A percentile compares a stretch with the other conserved stretches of the same genome.
Evolutionary conservation across 2,888 invertebrate species (phyloP).

Genomic region (Erebia aethiops): DNA sequence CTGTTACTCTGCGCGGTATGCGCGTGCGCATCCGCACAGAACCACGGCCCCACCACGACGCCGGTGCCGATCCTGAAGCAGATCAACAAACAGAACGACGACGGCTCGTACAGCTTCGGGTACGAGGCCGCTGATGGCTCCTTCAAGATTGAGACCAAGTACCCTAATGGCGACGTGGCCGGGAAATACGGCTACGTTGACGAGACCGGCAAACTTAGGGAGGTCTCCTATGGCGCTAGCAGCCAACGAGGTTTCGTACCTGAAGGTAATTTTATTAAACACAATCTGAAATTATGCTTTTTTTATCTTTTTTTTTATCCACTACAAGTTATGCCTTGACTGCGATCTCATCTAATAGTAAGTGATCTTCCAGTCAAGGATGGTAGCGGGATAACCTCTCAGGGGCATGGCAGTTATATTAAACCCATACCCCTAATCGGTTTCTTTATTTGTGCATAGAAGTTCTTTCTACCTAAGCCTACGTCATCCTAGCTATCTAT

Average conservation of each 20-base stretch:
- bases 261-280: slow-evolving; percentile 76
- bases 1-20: slow-evolving; percentile 44
- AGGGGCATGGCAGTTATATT: too few relatives aligned
- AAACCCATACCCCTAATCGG: too few relatives aligned
- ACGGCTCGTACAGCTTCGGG: slow-evolving; percentile 94
- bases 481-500: too few relatives aligned
- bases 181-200: slow-evolving; percentile 96
- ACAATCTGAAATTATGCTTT: not conserved
- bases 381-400: too few relatives aligned
- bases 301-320: too few relatives aligned
- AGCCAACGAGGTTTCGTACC: slow-evolving; percentile 92
- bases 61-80: slow-evolving; percentile 91
- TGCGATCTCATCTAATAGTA: too few relatives aligned
- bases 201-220: slow-evolving; percentile 87
- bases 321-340: too few relatives aligned
- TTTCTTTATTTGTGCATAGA: too few relatives aligned
- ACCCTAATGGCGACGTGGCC: slow-evolving; percentile 91
- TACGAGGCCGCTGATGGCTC: slow-evolving; percentile 94
- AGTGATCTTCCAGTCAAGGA: too few relatives aligned
- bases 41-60: slow-evolving; percentile 83
- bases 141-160: slow-evolving; percentile 94
- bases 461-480: too few relatives aligned
- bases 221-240: slow-evolving; percentile 93
- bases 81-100: slow-evolving; percentile 93
- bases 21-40: slow-evolving; percentile 66